Conservation (phyloP, 2,797 vertebrate genomes). For the Fratercula arctica region DNA sequence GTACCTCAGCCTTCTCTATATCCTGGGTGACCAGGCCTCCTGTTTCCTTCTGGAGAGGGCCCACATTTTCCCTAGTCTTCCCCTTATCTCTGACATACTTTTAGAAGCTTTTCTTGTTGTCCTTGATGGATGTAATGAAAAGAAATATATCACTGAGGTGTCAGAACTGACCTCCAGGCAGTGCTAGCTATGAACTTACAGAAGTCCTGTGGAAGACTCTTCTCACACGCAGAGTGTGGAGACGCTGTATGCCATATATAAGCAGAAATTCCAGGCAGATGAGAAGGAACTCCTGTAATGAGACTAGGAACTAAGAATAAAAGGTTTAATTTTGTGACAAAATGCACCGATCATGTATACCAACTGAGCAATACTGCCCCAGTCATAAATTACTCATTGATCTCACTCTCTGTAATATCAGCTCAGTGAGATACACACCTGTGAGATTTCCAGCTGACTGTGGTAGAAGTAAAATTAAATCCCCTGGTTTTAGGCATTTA, state of each 20-base stretch:
- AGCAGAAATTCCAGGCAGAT: background rate
- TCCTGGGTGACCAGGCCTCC: background rate
- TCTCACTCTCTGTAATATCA: background rate
- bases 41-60: background rate
- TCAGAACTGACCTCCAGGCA: background rate
- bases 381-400: background rate
- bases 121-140: background rate
- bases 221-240: background rate
- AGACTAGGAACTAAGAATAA: background rate
- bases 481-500: background rate
- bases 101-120: background rate
- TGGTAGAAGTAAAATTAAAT: background rate
- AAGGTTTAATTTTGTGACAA: background rate
- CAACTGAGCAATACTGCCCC: background rate
- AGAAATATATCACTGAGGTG: background rate
- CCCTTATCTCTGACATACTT: background rate
- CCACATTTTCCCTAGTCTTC: background rate
- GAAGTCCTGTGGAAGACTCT: background rate
- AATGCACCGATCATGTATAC: background rate
- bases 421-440: background rate
- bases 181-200: background rate
- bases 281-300: background rate
- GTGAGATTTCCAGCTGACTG: background rate
- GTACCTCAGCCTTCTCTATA: background rate
- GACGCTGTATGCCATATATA: background rate